A percentile compares a stretch with the other conserved stretches of the same genome.
phyloP scores from a whole-genome alignment of 2,888 invertebrate genomes.

The Trichopria drosophilae region DNA sequence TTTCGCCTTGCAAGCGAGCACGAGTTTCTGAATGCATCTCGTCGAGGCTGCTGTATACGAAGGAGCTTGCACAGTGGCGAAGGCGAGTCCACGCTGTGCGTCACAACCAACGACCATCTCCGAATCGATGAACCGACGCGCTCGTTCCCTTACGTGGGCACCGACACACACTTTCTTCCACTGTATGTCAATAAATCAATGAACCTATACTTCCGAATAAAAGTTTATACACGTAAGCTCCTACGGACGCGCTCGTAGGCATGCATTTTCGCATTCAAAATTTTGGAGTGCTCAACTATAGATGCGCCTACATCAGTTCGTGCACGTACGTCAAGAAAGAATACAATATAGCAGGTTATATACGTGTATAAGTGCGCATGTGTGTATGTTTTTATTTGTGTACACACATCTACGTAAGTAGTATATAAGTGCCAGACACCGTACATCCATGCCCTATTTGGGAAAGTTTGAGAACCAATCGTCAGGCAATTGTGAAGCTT shows the following conservation, averaged over 20 bases:
- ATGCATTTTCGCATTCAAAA: too few species aligned
- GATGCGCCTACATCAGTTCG: too few species aligned
- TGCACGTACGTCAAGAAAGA: too few species aligned
- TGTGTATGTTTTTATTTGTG: constrained; percentile 7
- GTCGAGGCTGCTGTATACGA: constrained; percentile 27
- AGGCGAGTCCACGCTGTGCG: background rate
- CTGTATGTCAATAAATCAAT: too few species aligned
- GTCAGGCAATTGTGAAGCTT: background rate
- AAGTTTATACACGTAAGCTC: too few species aligned
- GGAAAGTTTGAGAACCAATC: constrained; percentile 18
- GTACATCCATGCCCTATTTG: background rate
- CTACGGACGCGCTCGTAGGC: too few species aligned
- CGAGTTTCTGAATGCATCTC: constrained; percentile 35
- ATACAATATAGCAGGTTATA: too few species aligned
- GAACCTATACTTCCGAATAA: too few species aligned
- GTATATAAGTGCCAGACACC: background rate
- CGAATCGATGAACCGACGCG: constrained; percentile 4
- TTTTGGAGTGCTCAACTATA: too few species aligned
- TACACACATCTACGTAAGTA: constrained; percentile 10
- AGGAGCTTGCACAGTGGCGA: background rate
- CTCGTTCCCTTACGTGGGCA: constrained; percentile 12
- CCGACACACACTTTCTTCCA: too few species aligned
- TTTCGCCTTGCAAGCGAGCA: constrained; percentile 33
- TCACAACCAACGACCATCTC: background rate
- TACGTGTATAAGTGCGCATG: constrained; percentile 4